phyloP scores from a whole-genome alignment of 35 echinoderm and acorn worm genomes.

The Strongylocentrotus purpuratus region DNA sequence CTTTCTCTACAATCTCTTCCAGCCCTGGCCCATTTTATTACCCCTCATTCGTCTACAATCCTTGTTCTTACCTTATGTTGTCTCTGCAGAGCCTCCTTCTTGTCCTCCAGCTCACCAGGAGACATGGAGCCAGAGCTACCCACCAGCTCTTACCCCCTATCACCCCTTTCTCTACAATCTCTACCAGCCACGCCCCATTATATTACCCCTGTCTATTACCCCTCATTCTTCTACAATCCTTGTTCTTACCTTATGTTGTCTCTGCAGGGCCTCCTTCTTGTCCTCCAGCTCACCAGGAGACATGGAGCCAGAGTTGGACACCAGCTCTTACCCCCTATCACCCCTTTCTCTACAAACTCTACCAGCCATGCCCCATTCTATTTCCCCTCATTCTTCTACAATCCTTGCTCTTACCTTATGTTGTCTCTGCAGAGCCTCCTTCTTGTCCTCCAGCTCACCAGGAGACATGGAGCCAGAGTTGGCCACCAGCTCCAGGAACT shows the following conservation, averaged over 20 bases:
- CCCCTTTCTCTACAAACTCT: neutral
- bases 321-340: conserved; percentile 52
- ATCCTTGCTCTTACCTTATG: conserved; percentile 70
- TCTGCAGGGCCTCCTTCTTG: conserved; percentile 83
- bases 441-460: conserved; percentile 81
- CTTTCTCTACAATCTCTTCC: neutral
- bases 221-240: neutral
- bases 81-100: conserved; percentile 82
- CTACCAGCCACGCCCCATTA: neutral
- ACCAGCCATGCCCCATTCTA: neutral
- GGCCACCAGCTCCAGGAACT: conserved; percentile 91
- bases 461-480: conserved; percentile 81
- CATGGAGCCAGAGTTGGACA: conserved; percentile 82
- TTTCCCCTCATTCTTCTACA: neutral
- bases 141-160: conserved; percentile 45
- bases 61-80: conserved; percentile 72
- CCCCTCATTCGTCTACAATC: neutral
- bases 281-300: conserved; percentile 71
- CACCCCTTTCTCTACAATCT: neutral
- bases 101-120: conserved; percentile 74
- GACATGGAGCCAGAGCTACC: conserved; percentile 84
- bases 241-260: conserved; percentile 76
- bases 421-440: conserved; percentile 80
- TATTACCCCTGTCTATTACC: neutral
- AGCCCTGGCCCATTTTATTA: neutral